These are phyloP conservation scores for Anolis apletophallus DNA, from an alignment of 2,797 vertebrate genomes.

Conservation along the genomic window DNA sequence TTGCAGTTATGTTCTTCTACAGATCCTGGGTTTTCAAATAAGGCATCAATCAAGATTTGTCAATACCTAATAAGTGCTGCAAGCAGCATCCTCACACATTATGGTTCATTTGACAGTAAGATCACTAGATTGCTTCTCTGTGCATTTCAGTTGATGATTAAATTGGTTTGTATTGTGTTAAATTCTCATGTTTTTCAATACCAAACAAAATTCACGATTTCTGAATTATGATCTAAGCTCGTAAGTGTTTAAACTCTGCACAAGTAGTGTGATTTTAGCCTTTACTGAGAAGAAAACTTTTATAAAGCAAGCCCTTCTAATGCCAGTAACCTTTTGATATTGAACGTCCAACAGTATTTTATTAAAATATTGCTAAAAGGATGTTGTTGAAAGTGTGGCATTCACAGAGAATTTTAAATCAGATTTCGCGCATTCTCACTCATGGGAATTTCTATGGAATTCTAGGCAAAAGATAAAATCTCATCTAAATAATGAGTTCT, in stretches of 20 bases:
- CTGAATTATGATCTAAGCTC: neutral
- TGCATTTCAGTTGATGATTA: neutral
- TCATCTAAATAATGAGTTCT: slow-evolving; percentile 6
- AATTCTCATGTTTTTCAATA: neutral
- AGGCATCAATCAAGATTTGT: neutral
- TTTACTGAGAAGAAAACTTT: neutral
- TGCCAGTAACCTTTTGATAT: neutral
- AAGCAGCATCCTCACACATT: neutral
- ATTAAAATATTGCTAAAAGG: neutral
- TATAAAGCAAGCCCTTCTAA: neutral
- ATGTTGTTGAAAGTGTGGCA: neutral
- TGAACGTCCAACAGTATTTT: neutral
- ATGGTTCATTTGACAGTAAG: neutral
- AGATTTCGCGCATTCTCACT: slow-evolving; percentile 4
- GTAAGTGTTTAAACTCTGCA: neutral
- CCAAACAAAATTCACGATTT: neutral
- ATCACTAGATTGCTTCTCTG: neutral
- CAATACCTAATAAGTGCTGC: neutral
- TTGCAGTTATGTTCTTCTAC: neutral
- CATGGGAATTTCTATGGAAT: neutral
- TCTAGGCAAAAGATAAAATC: slow-evolving; percentile 33
- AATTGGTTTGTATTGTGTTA: neutral
- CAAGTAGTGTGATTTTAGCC: neutral
- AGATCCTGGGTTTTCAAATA: neutral
- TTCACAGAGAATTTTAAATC: neutral